Evolutionary conservation across 1,140 invertebrate species (phyloP).

Genomic region (Tetragonula clypearis): DNA sequence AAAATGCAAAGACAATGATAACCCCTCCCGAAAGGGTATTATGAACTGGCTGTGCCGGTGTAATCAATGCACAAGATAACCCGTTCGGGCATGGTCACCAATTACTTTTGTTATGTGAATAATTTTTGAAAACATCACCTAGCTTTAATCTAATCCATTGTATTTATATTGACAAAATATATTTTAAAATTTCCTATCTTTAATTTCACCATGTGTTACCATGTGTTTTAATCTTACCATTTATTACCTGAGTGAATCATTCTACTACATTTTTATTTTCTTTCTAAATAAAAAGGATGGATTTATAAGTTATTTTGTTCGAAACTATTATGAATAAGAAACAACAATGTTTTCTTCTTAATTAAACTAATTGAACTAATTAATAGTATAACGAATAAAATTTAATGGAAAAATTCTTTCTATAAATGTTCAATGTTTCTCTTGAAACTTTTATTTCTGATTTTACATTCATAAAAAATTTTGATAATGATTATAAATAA

Average conservation of each 20-base stretch:
- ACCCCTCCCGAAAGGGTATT: constrained; percentile 72
- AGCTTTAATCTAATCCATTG: not conserved
- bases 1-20: constrained; percentile 71
- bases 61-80: constrained; percentile 74
- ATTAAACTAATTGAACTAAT: not conserved
- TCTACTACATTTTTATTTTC: not conserved
- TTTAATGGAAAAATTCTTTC: not conserved
- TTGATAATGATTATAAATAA: not conserved
- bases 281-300: not conserved
- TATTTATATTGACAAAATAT: not conserved
- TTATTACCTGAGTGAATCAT: no score
- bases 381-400: not conserved
- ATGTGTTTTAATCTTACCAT: no score
- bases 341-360: not conserved
- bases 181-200: not conserved
- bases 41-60: constrained; percentile 32
- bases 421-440: not conserved
- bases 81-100: constrained; percentile 58
- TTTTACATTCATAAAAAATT: not conserved
- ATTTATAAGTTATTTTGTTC: not conserved
- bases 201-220: not conserved
- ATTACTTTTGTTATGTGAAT: not conserved
- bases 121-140: constrained; percentile 40
- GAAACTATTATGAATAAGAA: not conserved
- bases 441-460: not conserved